phyloP scores from a whole-genome alignment of 1,140 invertebrate genomes.

The Zaprionus davidi region DNA sequence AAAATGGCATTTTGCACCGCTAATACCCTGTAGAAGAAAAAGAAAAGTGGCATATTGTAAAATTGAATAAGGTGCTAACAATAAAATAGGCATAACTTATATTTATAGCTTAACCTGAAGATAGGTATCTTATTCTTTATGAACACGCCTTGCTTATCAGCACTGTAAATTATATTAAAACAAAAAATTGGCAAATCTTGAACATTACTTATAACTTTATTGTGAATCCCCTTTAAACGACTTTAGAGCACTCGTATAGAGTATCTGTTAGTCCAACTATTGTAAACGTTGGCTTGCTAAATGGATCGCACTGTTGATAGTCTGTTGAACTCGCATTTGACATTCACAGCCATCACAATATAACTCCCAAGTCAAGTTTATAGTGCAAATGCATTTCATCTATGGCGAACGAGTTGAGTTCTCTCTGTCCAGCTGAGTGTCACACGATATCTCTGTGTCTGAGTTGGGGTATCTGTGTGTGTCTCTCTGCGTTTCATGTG shows the following conservation, averaged over 20 bases:
- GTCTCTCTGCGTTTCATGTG: not conserved
- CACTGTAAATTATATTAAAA: too few relatives aligned
- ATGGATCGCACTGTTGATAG: not conserved
- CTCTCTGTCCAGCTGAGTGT: not conserved
- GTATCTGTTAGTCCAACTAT: not conserved
- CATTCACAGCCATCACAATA: not conserved
- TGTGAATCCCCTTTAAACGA: not conserved
- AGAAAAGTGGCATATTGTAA: not conserved
- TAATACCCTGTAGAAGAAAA: not conserved
- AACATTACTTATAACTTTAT: not conserved
- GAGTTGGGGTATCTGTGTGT: not conserved
- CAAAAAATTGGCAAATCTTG: not conserved
- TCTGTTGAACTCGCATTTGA: not conserved
- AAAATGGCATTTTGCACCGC: not conserved
- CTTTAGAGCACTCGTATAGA: not conserved
- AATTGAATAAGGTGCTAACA: not conserved
- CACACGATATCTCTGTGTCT: not conserved
- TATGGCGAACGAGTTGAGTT: not conserved
- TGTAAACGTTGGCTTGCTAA: not conserved
- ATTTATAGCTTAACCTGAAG: too few relatives aligned
- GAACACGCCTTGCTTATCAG: too few relatives aligned
- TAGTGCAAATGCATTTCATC: constrained; percentile 3
- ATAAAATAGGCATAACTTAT: too few relatives aligned
- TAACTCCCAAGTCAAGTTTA: constrained; percentile 5
- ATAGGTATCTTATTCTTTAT: too few relatives aligned